These are phyloP conservation scores for Trissolcus basalis DNA, from an alignment of 1,140 invertebrate species.

Conservation along the genomic window DNA sequence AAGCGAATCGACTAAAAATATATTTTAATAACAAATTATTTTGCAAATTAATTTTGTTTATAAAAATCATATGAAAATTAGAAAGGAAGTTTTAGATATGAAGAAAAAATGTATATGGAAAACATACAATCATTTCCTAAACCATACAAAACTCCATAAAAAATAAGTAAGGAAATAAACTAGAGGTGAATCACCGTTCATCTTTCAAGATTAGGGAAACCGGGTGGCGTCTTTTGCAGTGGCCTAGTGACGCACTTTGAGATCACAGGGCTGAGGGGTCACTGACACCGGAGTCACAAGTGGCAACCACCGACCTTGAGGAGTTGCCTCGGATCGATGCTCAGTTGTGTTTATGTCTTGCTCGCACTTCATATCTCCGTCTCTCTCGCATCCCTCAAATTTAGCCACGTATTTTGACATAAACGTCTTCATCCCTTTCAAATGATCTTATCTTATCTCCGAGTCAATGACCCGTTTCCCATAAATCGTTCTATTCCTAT, in stretches of 20 bases:
- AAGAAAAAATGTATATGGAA: too few species aligned
- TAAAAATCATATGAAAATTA: too few species aligned
- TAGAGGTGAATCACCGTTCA: slow-evolving; percentile 11
- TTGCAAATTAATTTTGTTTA: too few species aligned
- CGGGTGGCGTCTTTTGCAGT: slow-evolving; percentile 45
- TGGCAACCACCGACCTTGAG: slow-evolving; percentile 69
- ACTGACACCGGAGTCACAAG: slow-evolving; percentile 66
- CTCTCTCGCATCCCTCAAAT: slow-evolving; percentile 42
- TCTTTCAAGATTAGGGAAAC: slow-evolving; percentile 48
- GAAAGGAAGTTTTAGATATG: too few species aligned
- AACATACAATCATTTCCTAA: not conserved
- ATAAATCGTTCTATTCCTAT: too few species aligned
- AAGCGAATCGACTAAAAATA: too few species aligned
- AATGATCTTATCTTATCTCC: not conserved
- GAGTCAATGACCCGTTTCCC: slow-evolving; percentile 21
- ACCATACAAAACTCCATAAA: not conserved
- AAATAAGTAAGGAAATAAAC: slow-evolving; percentile 6
- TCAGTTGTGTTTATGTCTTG: slow-evolving; percentile 66
- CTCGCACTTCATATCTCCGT: slow-evolving; percentile 28
- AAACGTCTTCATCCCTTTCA: slow-evolving; percentile 31
- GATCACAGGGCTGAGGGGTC: slow-evolving; percentile 69
- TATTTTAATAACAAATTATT: too few species aligned
- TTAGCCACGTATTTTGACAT: slow-evolving; percentile 29
- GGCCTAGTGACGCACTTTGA: slow-evolving; percentile 72
- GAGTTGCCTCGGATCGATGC: slow-evolving; percentile 67